Evolutionary conservation across 2,888 invertebrate genomes (phyloP).

Genomic region (Horisme vitalbata): DNA sequence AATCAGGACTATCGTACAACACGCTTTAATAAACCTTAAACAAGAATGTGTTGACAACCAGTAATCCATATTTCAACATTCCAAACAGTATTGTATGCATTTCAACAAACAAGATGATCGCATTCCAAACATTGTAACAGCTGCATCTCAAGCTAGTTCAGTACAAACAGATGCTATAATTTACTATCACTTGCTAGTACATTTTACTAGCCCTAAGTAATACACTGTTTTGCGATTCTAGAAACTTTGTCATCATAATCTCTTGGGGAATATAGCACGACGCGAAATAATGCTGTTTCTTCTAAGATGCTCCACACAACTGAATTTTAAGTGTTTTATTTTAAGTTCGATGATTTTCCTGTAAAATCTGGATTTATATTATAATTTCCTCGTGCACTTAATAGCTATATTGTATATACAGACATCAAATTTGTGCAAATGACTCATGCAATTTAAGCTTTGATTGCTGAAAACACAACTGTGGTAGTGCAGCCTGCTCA

Average conservation of each 20-base stretch:
- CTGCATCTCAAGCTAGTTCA: constrained; percentile 7
- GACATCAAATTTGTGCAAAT: too few relatives aligned
- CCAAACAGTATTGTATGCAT: constrained; percentile 12
- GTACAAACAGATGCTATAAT: constrained; percentile 10
- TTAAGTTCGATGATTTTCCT: too few relatives aligned
- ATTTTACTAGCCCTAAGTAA: constrained; percentile 9
- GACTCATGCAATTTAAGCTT: too few relatives aligned
- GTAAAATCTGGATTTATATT: too few relatives aligned
- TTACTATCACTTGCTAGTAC: not conserved
- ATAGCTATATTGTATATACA: too few relatives aligned
- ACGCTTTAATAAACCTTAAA: too few relatives aligned
- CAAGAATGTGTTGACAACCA: constrained; percentile 7
- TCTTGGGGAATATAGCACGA: constrained; percentile 6
- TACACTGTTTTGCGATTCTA: constrained; percentile 35
- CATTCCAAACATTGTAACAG: constrained; percentile 5
- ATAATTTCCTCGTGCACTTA: too few relatives aligned
- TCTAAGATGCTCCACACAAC: not conserved
- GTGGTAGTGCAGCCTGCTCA: too few relatives aligned
- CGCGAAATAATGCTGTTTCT: constrained; percentile 3
- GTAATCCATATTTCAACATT: constrained; percentile 6
- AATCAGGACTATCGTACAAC: too few relatives aligned
- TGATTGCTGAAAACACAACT: too few relatives aligned
- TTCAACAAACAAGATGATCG: constrained; percentile 13
- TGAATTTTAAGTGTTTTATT: not conserved
- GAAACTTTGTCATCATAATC: constrained; percentile 56